Base-by-base conservation (phyloP, 2,113 vertebrate species). In the Hydrolagus affinis region DNA sequence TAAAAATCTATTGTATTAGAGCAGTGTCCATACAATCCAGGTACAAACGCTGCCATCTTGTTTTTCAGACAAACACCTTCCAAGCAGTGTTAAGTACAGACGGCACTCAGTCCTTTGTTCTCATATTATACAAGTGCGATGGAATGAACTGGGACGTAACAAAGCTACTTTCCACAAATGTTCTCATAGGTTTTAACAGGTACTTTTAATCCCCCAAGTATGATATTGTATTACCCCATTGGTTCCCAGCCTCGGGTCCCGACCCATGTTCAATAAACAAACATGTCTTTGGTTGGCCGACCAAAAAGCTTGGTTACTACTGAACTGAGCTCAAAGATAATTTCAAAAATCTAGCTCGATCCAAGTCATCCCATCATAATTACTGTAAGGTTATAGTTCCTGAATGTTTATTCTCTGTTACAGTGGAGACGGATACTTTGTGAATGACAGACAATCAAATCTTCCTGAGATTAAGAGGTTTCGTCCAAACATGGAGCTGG, bases 61-160 rank as follows among this genome's bases (percentile, higher is more conserved):
- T 44, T 44, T 44, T 44, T 44, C 85, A 95, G 94, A 93, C 91
- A 0, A 88, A 87, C 87, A 95, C 94, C 0, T 95, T 92, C 86
- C 94, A 95, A 85, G 93, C 92, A 1, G 14, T 95, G 78, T 89
- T 95, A 70, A 93, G 92, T 85, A 95, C 93, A 0, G 92, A 95
- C 0, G 93, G 94, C 7, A 91, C 90, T 89, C 89, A 78, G 56
- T 93, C 93, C 78, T 95, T 91, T 0, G 1, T 91, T 32, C 78
- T 94, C 86, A 91, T 94, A 86, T 88, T 94, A 30, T 94, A 93
- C 87, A 88, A 92, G 88, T 87, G 89, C 0, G 85, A 90, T 14
- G 89, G 89, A 10, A 94, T 95, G 93, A 86, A 23, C 0, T 95
- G 94, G 93, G 90, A 93, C 85, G 87, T 88, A 68, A 86, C 77